Evolutionary conservation across 1,140 invertebrate genomes (phyloP), one percentile per base, ranked within the genome.

Genomic region (Calycopis cecrops): DNA sequence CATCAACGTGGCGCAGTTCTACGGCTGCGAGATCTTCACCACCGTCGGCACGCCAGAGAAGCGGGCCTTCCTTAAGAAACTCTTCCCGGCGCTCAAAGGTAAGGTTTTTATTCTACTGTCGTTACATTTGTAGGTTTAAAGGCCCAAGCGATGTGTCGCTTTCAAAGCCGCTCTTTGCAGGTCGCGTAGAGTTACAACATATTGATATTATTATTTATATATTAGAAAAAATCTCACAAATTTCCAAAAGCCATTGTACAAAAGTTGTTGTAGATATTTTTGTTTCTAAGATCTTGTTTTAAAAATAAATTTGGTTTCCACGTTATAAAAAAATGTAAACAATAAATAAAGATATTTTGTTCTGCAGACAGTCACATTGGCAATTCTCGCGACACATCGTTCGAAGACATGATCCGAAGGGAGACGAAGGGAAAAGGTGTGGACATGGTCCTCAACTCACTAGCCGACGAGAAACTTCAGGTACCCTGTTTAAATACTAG

Each of bases 21-120:
- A 91, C 75, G 92, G 92, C 3, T 93, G 94, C 73, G 88, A 89
- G 17, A 90, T 94, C 9, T 96, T 90, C 72, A 94, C 93, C 40
- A 95, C 93, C 4, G 94, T 95, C 34, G 92, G 92, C 38, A 92
- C 92, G 0, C 72, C 89, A 11, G 91, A 94, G 59, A 97, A 97
- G 85, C 91, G 92, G 63, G 85, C 93, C 14, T 95, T 93, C 67
- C 83, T 97, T n/a, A 91, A 93, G 71, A 88, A 92, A 35, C 88
- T 89, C 0, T 97, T 94, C 83, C 94, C 94, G 0, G 80, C 87
- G 57, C 73, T 92, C 1, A 87, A 89, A 71, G 89, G 89, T 90
- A 73, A 57, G 35, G 9, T 49, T 49, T 21, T 18, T 34, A n/a
- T n/a, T n/a, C n/a, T n/a, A n/a, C n/a, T n/a, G n/a, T n/a, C n/a